Evolutionary conservation across 2,888 invertebrate species (phyloP).

Genomic region (Chymomyza fuscimana): DNA sequence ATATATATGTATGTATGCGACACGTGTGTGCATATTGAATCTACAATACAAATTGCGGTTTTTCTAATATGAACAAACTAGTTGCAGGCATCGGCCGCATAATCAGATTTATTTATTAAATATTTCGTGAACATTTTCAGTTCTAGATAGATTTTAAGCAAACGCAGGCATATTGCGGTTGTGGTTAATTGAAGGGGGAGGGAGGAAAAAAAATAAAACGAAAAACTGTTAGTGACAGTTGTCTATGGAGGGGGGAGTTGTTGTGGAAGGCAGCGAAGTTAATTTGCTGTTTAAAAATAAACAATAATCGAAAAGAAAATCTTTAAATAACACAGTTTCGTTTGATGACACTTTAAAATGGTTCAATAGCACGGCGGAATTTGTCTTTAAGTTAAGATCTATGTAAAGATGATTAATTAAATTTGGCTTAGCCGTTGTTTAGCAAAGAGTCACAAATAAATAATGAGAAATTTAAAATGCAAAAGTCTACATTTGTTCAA

Average conservation of each 20-base stretch:
- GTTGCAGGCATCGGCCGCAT: slow-evolving; percentile 36
- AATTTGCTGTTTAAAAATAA: no score
- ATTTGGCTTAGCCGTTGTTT: no score
- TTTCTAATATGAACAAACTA: slow-evolving; percentile 61
- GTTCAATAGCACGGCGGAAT: no score
- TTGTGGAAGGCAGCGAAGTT: no score
- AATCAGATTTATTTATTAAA: slow-evolving; percentile 69
- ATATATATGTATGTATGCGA: not conserved
- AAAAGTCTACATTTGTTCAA: no score
- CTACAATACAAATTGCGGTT: slow-evolving; percentile 64
- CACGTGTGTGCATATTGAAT: slow-evolving; percentile 10
- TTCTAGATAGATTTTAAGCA: slow-evolving; percentile 15
- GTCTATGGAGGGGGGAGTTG: not conserved
- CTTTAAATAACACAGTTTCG: no score
- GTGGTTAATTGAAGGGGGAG: not conserved
- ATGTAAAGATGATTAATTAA: no score
- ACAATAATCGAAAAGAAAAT: no score
- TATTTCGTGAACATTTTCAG: slow-evolving; percentile 39
- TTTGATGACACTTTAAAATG: no score
- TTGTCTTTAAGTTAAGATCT: no score
- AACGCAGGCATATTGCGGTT: not conserved
- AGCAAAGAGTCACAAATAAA: no score
- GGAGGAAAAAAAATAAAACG: not conserved
- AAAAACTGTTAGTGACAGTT: not conserved
- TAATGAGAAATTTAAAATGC: no score